Conservation (phyloP, 2,113 vertebrate species). For the Urocitellus parryii region DNA sequence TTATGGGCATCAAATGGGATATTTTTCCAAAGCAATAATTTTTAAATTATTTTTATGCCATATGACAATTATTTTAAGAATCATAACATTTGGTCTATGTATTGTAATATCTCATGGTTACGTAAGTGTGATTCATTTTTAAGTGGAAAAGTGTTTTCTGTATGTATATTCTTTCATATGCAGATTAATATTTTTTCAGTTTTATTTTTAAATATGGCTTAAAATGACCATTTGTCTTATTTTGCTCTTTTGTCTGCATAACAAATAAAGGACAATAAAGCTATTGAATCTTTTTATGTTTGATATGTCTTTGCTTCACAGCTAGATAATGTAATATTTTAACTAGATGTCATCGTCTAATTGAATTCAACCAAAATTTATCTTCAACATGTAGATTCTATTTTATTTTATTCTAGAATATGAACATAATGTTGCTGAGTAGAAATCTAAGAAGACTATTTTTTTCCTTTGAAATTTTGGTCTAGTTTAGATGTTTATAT, state of each 20-base stretch:
- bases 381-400: neutral
- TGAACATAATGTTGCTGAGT: neutral
- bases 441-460: neutral
- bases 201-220: neutral
- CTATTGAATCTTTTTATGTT: neutral
- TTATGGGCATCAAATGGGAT: neutral
- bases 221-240: neutral
- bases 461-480: neutral
- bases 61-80: slow-evolving; percentile 52
- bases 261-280: neutral
- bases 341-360: neutral
- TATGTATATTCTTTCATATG: neutral
- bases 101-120: neutral
- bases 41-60: slow-evolving; percentile 19
- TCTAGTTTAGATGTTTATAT: neutral
- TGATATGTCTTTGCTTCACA: neutral
- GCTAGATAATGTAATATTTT: neutral
- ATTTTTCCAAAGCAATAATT: slow-evolving; percentile 3
- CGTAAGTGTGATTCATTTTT: slow-evolving; percentile 23
- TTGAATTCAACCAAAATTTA: neutral
- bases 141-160: neutral
- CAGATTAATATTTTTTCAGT: neutral
- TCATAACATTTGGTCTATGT: neutral
- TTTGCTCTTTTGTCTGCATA: neutral
- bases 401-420: neutral